Evolutionary conservation across 2,113 vertebrate genomes (phyloP).

Genomic region (Esox niger): DNA sequence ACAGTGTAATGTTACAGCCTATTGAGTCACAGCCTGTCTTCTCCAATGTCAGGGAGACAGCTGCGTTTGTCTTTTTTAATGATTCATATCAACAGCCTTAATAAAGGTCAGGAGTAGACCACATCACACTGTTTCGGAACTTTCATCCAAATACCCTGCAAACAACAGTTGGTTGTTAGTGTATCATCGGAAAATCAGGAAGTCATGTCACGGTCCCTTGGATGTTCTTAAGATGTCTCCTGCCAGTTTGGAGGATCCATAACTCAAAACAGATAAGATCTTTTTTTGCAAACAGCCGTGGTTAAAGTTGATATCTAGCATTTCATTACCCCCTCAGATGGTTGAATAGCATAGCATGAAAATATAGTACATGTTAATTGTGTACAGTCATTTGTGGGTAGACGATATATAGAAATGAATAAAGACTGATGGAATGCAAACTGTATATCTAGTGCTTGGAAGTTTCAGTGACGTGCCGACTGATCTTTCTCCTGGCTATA

Average conservation of each 20-base stretch:
- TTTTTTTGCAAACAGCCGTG: constrained; percentile 30
- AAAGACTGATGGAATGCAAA: constrained; percentile 12
- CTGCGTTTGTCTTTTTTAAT: constrained; percentile 50
- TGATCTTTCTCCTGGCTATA: not conserved
- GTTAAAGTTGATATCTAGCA: constrained; percentile 41
- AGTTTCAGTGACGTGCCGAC: constrained; percentile 27
- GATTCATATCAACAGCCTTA: constrained; percentile 30
- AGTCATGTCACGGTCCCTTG: too few relatives aligned
- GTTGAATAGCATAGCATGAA: constrained; percentile 42
- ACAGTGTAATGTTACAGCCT: constrained; percentile 48
- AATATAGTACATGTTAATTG: not conserved
- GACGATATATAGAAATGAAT: not conserved
- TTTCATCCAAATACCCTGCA: constrained; percentile 23
- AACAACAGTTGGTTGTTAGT: too few relatives aligned
- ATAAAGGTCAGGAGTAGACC: constrained; percentile 44
- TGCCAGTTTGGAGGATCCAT: not conserved
- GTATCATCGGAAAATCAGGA: too few relatives aligned
- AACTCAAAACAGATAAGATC: constrained; percentile 5
- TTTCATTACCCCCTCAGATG: constrained; percentile 31
- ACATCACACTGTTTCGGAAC: constrained; percentile 32
- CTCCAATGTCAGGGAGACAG: constrained; percentile 58
- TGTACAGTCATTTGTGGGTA: constrained; percentile 36
- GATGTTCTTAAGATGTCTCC: too few relatives aligned
- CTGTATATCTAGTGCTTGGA: constrained; percentile 45
- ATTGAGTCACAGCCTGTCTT: too few relatives aligned